These are phyloP conservation scores for Pasiphila rectangulata DNA, from an alignment of 2,888 invertebrate species.

Conservation along the genomic window DNA sequence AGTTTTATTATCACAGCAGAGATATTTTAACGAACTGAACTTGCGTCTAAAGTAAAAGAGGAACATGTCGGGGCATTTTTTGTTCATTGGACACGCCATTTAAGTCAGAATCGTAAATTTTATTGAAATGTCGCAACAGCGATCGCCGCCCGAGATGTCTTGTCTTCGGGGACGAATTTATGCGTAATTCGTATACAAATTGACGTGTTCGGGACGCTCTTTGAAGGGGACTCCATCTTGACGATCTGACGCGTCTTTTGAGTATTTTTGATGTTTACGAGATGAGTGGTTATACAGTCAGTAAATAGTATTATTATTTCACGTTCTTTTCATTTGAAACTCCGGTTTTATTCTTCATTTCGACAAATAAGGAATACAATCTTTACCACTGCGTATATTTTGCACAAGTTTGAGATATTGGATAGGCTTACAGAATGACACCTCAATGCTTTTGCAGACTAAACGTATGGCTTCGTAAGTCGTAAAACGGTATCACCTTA, in stretches of 20 bases:
- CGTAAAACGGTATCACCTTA: constrained; percentile 74
- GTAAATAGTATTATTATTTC: constrained; percentile 47
- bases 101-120: constrained; percentile 81
- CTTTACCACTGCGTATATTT: constrained; percentile 22
- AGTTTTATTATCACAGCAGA: constrained; percentile 70
- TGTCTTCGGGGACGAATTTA: constrained; percentile 78
- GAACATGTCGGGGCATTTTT: constrained; percentile 70
- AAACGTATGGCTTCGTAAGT: constrained; percentile 75
- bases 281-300: constrained; percentile 45
- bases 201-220: constrained; percentile 71
- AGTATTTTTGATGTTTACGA: constrained; percentile 54
- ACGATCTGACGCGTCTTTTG: constrained; percentile 72
- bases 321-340: constrained; percentile 32
- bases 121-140: constrained; percentile 79
- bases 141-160: constrained; percentile 78
- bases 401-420: constrained; percentile 50
- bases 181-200: constrained; percentile 81
- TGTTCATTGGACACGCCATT: constrained; percentile 75
- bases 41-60: constrained; percentile 73
- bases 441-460: constrained; percentile 63
- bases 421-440: constrained; percentile 67
- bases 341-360: constrained; percentile 12
- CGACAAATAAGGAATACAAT: constrained; percentile 10
- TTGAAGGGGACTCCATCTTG: constrained; percentile 64
- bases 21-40: constrained; percentile 77